phyloP scores from a whole-genome alignment of 2,113 vertebrate genomes.

The Crotalus viridis region DNA sequence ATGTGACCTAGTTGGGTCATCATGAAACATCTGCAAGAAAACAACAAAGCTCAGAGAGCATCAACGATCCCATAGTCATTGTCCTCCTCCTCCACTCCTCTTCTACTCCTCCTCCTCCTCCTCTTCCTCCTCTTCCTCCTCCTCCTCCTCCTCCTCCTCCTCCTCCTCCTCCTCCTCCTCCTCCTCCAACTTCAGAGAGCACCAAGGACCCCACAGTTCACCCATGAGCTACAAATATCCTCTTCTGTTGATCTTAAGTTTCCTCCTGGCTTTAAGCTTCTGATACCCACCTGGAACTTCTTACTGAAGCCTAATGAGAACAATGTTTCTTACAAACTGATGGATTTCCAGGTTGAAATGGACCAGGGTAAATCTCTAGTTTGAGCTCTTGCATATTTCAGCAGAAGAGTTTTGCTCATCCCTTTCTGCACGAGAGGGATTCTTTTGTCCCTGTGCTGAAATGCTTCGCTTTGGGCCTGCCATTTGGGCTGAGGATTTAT shows the following conservation, averaged over 20 bases:
- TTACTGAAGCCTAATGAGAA: slow-evolving; percentile 18
- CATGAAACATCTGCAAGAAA: too few relatives aligned
- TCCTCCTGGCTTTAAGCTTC: background rate
- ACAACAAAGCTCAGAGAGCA: too few relatives aligned
- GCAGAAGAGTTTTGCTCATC: background rate
- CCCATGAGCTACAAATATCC: background rate
- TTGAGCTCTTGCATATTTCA: slow-evolving; percentile 9
- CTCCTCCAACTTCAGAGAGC: background rate
- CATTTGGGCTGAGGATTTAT: slow-evolving; percentile 44
- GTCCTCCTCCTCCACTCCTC: too few relatives aligned
- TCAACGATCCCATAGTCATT: accelerated
- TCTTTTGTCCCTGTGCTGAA: slow-evolving; percentile 19
- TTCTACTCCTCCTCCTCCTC: too few relatives aligned
- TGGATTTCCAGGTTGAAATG: background rate
- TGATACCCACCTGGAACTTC: slow-evolving; percentile 4
- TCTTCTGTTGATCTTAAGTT: background rate
- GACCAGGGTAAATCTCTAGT: background rate
- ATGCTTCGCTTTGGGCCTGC: background rate
- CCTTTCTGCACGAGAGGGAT: slow-evolving; percentile 1
- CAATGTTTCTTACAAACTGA: slow-evolving; percentile 26
- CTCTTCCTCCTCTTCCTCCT: too few relatives aligned
- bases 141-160: too few relatives aligned
- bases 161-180: too few relatives aligned
- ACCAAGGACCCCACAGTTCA: background rate
- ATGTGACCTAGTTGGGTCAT: too few relatives aligned